Conservation (phyloP, 2,113 vertebrate genomes). For the Gadus chalcogrammus region DNA sequence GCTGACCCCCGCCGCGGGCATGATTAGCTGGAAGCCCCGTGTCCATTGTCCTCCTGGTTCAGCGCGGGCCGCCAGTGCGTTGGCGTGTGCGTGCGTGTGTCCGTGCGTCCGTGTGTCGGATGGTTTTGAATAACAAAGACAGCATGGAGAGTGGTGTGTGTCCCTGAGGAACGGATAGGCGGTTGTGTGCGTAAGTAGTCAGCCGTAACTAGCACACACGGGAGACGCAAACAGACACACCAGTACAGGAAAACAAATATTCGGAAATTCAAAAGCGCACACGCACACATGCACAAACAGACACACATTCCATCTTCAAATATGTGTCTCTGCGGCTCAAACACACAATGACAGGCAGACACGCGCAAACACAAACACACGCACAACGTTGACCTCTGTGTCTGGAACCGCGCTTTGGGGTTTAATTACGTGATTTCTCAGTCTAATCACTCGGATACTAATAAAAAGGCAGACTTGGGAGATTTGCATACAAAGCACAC, state of each 20-base stretch:
- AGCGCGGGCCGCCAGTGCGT: neutral
- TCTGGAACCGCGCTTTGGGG: no score
- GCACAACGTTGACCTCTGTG: neutral
- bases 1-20: conserved; percentile 37
- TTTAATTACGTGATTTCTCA: no score
- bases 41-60: conserved; percentile 47
- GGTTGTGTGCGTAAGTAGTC: conserved; percentile 33
- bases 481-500: no score
- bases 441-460: no score
- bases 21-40: conserved; percentile 39
- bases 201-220: conserved; percentile 46
- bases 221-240: conserved; percentile 18
- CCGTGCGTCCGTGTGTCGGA: neutral
- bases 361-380: conserved; percentile 8
- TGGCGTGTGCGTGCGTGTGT: neutral
- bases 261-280: neutral
- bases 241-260: neutral
- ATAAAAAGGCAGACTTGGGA: no score
- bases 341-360: neutral
- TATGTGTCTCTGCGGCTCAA: neutral
- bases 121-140: no score
- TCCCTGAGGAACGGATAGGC: conserved; percentile 42
- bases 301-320: no score
- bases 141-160: neutral
- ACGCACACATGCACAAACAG: conserved; percentile 11